Evolutionary conservation across 2,888 invertebrate species (phyloP).

Genomic region (Parelbella ahira): DNA sequence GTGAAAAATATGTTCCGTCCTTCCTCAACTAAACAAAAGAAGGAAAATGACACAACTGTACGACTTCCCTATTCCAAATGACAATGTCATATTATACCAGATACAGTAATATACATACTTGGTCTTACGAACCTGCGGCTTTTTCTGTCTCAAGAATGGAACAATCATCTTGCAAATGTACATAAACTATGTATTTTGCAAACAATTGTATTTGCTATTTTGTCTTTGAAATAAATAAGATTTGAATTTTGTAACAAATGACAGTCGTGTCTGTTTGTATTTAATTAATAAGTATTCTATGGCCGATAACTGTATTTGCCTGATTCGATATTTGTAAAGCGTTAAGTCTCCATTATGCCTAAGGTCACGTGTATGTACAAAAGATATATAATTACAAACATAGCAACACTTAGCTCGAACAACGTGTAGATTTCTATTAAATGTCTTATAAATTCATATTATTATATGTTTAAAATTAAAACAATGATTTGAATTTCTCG

Average conservation of each 20-base stretch:
- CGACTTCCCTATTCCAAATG: too few species aligned
- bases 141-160: too few species aligned
- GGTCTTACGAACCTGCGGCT: too few species aligned
- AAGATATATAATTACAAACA: slow-evolving; percentile 22
- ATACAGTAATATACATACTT: too few species aligned
- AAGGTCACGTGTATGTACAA: slow-evolving; percentile 6
- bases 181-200: too few species aligned
- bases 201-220: slow-evolving; percentile 3
- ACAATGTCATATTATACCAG: too few species aligned
- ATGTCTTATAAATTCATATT: slow-evolving; percentile 36
- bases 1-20: too few species aligned
- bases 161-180: too few species aligned
- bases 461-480: slow-evolving; percentile 43
- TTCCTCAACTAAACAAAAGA: too few species aligned
- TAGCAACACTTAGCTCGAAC: slow-evolving; percentile 28
- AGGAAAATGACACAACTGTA: too few species aligned
- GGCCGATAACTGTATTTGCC: slow-evolving; percentile 25
- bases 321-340: slow-evolving; percentile 11
- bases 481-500: slow-evolving; percentile 18
- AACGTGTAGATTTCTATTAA: slow-evolving; percentile 38
- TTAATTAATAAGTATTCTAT: slow-evolving; percentile 15
- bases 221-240: slow-evolving; percentile 5
- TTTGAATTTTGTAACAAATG: slow-evolving; percentile 1
- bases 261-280: slow-evolving; percentile 8
- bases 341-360: slow-evolving; percentile 13